phyloP scores from a whole-genome alignment of 2,888 invertebrate genomes.

The Lasioglossum leucozonium region DNA sequence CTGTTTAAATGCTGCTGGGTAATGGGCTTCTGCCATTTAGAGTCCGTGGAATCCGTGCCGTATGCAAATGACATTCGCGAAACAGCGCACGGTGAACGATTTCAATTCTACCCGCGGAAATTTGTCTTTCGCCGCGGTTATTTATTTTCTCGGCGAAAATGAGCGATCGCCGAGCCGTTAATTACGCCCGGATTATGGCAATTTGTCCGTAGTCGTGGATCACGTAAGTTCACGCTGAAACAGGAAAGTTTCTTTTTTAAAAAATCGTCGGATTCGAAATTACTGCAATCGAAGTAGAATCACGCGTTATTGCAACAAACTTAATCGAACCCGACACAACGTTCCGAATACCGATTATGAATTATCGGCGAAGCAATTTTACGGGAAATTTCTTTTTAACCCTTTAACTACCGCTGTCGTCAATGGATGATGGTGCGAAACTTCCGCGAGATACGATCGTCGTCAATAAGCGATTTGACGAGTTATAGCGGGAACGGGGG shows the following conservation, averaged over 20 bases:
- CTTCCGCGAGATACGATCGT: no score
- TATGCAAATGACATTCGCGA: slow-evolving; percentile 18
- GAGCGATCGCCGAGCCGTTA: neutral
- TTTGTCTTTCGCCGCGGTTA: neutral
- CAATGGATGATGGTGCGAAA: no score
- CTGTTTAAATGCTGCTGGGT: slow-evolving; percentile 8
- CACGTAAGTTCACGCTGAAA: neutral
- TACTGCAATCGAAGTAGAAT: neutral
- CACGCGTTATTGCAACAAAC: no score
- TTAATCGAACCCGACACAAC: no score
- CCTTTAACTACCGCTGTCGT: no score
- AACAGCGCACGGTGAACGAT: neutral
- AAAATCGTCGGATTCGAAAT: neutral
- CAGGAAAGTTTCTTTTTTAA: neutral
- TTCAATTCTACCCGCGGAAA: slow-evolving; percentile 14
- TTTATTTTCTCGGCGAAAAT: neutral
- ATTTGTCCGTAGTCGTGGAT: neutral
- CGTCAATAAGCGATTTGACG: no score
- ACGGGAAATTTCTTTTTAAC: no score
- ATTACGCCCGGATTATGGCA: neutral
- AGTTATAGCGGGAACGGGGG: no score
- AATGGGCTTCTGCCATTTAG: slow-evolving; percentile 24
- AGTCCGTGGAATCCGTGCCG: slow-evolving; percentile 24
- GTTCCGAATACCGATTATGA: no score
- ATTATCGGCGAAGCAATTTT: neutral